Conservation (phyloP, 2,888 invertebrate genomes). For the Boloria euphrosyne region DNA sequence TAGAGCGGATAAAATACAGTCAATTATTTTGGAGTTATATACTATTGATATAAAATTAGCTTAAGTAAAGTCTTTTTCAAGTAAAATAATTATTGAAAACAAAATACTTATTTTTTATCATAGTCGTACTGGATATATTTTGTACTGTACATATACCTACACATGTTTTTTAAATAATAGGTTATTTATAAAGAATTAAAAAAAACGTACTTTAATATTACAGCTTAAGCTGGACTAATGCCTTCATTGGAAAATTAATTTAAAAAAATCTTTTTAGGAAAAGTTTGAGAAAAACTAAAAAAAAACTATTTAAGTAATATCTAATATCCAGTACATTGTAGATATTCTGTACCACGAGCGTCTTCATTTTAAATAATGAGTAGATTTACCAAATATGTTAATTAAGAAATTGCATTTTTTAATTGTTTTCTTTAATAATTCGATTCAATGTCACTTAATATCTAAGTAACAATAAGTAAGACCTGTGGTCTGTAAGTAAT, state of each 20-base stretch:
- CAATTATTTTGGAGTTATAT: too few species aligned
- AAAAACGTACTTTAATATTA: too few species aligned
- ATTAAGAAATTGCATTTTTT: constrained; percentile 44
- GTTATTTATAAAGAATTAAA: too few species aligned
- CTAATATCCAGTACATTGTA: neutral
- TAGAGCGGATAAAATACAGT: too few species aligned
- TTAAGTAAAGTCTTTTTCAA: neutral
- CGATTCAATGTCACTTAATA: constrained; percentile 41
- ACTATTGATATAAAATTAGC: constrained; percentile 2
- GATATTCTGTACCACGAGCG: constrained; percentile 23
- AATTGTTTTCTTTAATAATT: constrained; percentile 38
- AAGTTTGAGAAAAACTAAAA: neutral
- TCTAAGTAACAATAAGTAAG: constrained; percentile 58
- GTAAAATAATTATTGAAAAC: too few species aligned
- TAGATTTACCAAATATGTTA: constrained; percentile 46
- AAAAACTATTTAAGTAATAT: neutral
- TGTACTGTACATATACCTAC: neutral
- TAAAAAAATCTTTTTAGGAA: too few species aligned
- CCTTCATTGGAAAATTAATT: too few species aligned
- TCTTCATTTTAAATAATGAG: constrained; percentile 38
- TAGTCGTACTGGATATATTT: neutral
- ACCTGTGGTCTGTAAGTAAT: constrained; percentile 76
- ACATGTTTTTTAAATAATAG: too few species aligned
- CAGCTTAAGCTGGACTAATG: too few species aligned
- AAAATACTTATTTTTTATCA: neutral